Percentiles rank a stretch among this genome's conserved stretches.
Conservation (phyloP, 2,888 invertebrate genomes). For the Hirtodrosophila cameraria region DNA sequence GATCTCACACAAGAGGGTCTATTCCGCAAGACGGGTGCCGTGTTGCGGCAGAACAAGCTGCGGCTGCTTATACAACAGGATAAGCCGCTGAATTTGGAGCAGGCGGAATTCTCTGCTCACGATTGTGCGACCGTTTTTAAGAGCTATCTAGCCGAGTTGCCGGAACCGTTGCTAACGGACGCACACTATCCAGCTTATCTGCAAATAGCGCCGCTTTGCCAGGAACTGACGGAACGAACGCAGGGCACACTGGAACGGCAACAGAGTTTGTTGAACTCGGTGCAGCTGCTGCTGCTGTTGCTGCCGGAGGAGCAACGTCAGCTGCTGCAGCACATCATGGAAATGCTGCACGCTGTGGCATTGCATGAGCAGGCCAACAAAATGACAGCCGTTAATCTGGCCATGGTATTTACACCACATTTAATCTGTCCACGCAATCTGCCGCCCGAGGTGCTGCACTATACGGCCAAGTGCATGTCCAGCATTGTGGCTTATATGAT, state of each 20-base stretch:
- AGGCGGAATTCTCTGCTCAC: conserved; percentile 91
- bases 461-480: conserved; percentile 91
- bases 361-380: conserved; percentile 90
- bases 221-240: conserved; percentile 33
- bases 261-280: conserved; percentile 88
- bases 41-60: conserved; percentile 94
- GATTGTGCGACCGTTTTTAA: conserved; percentile 97
- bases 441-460: conserved; percentile 92
- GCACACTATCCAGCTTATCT: conserved; percentile 84
- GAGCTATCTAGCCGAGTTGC: conserved; percentile 92
- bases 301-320: conserved; percentile 91
- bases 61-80: conserved; percentile 89
- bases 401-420: conserved; percentile 96
- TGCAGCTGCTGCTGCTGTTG: conserved; percentile 92
- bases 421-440: conserved; percentile 94
- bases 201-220: conserved; percentile 83
- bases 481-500: conserved; percentile 95
- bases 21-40: conserved; percentile 94
- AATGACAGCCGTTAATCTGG: conserved; percentile 95
- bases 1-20: conserved; percentile 95
- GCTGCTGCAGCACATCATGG: conserved; percentile 91
- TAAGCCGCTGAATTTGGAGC: conserved; percentile 88
- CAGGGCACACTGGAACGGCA: conserved; percentile 84
- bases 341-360: conserved; percentile 90
- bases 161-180: conserved; percentile 93